Evolutionary conservation across 2,888 invertebrate genomes (phyloP), one percentile per base, ranked within the genome.

Genomic region (Candidula unifasciata): DNA sequence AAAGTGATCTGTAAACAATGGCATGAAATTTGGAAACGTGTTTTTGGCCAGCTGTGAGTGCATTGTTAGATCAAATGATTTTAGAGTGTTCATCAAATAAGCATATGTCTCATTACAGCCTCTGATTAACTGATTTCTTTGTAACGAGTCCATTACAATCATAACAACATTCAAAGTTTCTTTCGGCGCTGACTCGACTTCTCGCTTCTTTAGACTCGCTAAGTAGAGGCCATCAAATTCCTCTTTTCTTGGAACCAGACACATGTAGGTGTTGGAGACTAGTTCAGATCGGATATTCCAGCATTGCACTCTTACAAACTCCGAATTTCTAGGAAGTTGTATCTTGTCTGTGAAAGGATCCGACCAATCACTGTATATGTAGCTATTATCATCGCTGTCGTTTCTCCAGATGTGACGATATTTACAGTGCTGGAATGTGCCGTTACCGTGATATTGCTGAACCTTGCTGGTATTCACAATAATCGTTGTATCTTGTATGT

Each of bases 31-130:
- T 0, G 97, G 97, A 92, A 97, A 98, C 0, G 98, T 98, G 93
- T 98, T 98, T 93, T 98, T 98, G 3, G 96, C 98, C 71, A 98
- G 96, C 95, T 98, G 98, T 92, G 97, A 97, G 93, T 97, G 97
- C 10, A 98, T 98, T 88, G 96, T 93, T 92, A 98, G 95, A 92
- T 97, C 97, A 78, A 97, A 95, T 68, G 96, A 96, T 24, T 95
- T 95, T 86, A 96, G 94, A 30, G 95, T 95, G 27, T 95, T 93
- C 85, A 95, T 94, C 80, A 97, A 94, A 88, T 95, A 95, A 2
- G 94, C 92, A 3, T 90, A 89, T 81, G 90, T 97, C 90, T 95
- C 95, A 0, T 96, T 96, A 96, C 98, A 96, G 89, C 96, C 96
- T 74, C 98, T 95, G 87, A 96, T 95, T 89, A 97, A 96, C 93